Evolutionary conservation across 2,113 vertebrate genomes (phyloP).

Genomic region (Vulpes ferrilata): DNA sequence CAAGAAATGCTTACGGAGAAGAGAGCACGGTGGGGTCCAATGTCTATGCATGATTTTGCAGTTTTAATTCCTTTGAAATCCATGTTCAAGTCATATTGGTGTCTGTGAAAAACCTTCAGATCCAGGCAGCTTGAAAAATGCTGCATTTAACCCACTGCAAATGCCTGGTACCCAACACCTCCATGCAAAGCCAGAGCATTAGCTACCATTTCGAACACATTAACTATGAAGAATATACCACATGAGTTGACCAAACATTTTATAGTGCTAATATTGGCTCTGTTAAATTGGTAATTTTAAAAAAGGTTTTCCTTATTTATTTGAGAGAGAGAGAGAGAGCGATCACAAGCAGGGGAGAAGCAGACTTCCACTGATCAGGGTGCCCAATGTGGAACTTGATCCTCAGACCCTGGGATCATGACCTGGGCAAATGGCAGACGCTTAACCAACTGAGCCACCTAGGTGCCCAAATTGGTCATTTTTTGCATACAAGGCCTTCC

Average conservation of each 20-base stretch:
- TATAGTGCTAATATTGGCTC: background rate
- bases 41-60: background rate
- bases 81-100: background rate
- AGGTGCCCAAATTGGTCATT: background rate
- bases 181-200: background rate
- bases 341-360: too few species aligned
- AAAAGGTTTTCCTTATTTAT: too few species aligned
- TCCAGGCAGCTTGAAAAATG: background rate
- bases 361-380: too few species aligned
- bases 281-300: background rate
- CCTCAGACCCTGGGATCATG: too few species aligned
- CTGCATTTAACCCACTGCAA: background rate
- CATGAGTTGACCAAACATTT: background rate
- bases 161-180: background rate
- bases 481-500: background rate
- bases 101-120: background rate
- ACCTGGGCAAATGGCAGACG: too few species aligned
- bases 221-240: background rate
- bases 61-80: constrained; percentile 31
- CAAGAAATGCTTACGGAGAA: background rate
- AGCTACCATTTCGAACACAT: background rate
- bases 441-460: too few species aligned
- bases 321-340: too few species aligned
- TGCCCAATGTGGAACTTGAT: too few species aligned
- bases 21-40: background rate